Percentiles rank a stretch among this genome's conserved stretches.
phyloP scores from a whole-genome alignment of 2,797 vertebrate species.

The Trachops cirrhosus region DNA sequence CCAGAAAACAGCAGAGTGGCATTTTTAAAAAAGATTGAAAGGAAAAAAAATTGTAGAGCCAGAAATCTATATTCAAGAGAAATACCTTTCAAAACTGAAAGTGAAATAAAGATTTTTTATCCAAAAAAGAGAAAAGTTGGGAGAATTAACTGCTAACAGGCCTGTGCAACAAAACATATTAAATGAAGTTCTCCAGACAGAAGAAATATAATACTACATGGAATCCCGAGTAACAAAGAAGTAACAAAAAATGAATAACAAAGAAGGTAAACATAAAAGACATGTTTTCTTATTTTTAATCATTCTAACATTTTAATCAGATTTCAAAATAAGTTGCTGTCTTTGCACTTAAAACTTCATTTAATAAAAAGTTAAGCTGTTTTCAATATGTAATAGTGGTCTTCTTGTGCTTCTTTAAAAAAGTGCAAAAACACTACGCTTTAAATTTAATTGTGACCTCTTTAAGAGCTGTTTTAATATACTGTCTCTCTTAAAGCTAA shows the following conservation, averaged over 20 bases:
- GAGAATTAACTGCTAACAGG: not conserved
- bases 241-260: not conserved
- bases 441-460: slow-evolving; percentile 15
- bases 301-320: not conserved
- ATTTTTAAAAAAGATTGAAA: not conserved
- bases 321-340: not conserved
- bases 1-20: not conserved
- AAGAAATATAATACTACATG: not conserved
- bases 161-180: not conserved
- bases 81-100: not conserved
- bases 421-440: slow-evolving; percentile 24
- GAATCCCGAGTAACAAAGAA: not conserved
- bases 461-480: not conserved
- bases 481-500: slow-evolving; percentile 48
- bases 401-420: slow-evolving; percentile 16
- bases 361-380: slow-evolving; percentile 9
- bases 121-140: not conserved
- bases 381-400: not conserved
- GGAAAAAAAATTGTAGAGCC: not conserved
- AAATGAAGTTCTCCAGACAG: not conserved
- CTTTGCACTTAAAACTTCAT: not conserved
- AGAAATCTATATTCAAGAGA: not conserved
- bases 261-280: not conserved
- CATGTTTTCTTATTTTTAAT: not conserved
- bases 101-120: not conserved